Evolutionary conservation across 2,797 vertebrate species (phyloP), one percentile per base, ranked within the genome.

Genomic region (Ambastaia sidthimunki): DNA sequence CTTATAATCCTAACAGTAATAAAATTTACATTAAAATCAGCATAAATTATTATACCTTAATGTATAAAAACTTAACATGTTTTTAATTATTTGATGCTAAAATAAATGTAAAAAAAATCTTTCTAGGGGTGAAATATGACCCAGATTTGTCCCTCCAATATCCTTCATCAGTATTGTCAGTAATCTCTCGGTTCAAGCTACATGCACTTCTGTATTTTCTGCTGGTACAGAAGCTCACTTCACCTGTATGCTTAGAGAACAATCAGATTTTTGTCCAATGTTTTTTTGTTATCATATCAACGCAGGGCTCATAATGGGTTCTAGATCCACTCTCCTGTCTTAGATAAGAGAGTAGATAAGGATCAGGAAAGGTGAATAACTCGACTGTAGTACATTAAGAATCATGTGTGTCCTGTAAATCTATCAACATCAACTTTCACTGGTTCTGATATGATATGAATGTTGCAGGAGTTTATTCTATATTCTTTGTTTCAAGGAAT

Each of bases 401-500:
- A 62, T 62, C 41, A 63, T 21, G 12, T 19, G 44, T 62, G 37
- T 76, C 54, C 50, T 74, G 84, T 78, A 88, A 92, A 89, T 88
- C 73, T 69, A 83, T 89, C 89, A 60, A 89, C 89, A 87, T 87
- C 86, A 88, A 88, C 93, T 92, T 92, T 94, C 93, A 91, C 95
- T 89, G 80, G 91, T 93, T 94, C 91, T 93, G 93, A 93, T 93
- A 92, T 86, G 92, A 95, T 94, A 96, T 97, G 96, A 98, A 97
- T 98, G 96, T 98, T 95, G 71, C 96, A 96, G 97, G 95, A 96
- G 96, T 95, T 93, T 90, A 89, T 90, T 91, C 95, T 96, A 96
- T 96, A 93, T 96, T 97, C 96, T 96, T 97, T 96, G 95, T 97
- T 96, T 96, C 95, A 96, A 96, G 97, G 96, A 97, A 97, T 95